phyloP scores from a whole-genome alignment of 2,113 vertebrate species.

The Typhlomys cinereus region DNA sequence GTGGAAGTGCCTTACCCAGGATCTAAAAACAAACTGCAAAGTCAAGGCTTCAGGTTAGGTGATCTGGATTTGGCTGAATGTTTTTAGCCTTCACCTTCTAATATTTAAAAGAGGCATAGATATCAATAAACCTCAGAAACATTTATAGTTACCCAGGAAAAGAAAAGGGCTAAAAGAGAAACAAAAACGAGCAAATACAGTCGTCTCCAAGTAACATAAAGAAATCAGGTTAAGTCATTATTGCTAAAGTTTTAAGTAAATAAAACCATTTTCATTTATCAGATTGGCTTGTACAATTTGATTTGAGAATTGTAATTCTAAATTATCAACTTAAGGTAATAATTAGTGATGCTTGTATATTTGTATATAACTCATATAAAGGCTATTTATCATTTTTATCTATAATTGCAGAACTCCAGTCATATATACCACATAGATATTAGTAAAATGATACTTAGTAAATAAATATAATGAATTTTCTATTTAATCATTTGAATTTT shows the following conservation, averaged over 20 bases:
- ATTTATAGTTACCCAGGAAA: not conserved
- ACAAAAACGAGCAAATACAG: not conserved
- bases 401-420: constrained; percentile 7
- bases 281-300: not conserved
- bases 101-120: not conserved
- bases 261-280: not conserved
- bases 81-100: not conserved
- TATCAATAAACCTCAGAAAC: not conserved
- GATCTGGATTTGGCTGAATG: not conserved
- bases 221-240: not conserved
- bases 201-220: not conserved
- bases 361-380: not conserved
- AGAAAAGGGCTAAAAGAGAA: not conserved
- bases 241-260: not conserved
- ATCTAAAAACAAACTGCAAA: not conserved
- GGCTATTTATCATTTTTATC: not conserved
- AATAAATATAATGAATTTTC: constrained; percentile 20
- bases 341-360: not conserved
- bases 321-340: not conserved
- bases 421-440: not conserved
- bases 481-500: not conserved
- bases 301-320: not conserved
- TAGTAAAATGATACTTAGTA: not conserved
- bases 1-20: not conserved
- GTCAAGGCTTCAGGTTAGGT: not conserved